Conservation (phyloP, 2,888 invertebrate genomes). For the Chloroclysta siterata region DNA sequence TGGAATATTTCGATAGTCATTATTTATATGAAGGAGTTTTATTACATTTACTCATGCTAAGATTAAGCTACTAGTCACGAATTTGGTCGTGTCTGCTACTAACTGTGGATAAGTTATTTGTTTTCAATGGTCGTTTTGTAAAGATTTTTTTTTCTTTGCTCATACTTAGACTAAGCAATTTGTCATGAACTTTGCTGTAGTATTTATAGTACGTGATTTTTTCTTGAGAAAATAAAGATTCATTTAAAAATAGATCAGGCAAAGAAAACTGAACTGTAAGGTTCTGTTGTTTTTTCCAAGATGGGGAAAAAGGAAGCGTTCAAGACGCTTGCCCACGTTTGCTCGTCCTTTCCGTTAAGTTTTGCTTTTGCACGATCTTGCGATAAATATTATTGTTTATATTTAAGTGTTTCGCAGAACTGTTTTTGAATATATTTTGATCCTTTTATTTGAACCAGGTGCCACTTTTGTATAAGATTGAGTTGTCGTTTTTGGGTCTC, state of each 20-base stretch:
- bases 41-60: neutral
- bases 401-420: constrained; percentile 4
- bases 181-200: neutral
- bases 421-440: constrained; percentile 4
- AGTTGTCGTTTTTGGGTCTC: constrained; percentile 35
- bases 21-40: neutral
- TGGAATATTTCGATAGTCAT: neutral
- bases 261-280: neutral
- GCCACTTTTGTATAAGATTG: constrained; percentile 22
- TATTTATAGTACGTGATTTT: neutral
- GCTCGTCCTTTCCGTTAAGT: constrained; percentile 7
- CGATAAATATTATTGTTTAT: constrained; percentile 14
- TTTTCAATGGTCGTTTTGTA: neutral
- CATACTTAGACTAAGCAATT: neutral
- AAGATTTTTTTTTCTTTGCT: neutral
- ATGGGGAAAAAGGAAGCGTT: constrained; percentile 19
- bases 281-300: constrained; percentile 4
- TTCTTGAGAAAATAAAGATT: neutral
- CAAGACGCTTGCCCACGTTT: constrained; percentile 19
- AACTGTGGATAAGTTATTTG: neutral
- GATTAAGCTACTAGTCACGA: neutral
- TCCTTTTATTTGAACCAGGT: constrained; percentile 9
- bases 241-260: neutral
- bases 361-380: constrained; percentile 9
- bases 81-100: neutral